Evolutionary conservation across 2,113 vertebrate genomes (phyloP).

Genomic region (Pelodiscus sinensis): DNA sequence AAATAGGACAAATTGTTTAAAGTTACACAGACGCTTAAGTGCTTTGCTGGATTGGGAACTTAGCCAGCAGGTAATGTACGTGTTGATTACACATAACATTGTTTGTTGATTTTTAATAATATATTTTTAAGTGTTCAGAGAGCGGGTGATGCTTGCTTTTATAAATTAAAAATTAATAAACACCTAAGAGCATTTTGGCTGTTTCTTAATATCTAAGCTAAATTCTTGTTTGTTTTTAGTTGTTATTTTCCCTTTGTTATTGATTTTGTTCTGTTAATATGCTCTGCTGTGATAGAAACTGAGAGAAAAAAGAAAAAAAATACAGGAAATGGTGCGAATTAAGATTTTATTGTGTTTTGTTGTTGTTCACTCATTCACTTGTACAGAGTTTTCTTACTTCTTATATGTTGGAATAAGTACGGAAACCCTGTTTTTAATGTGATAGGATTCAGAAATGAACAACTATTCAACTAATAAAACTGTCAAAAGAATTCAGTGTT

Average conservation of each 20-base stretch:
- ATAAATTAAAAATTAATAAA: background rate
- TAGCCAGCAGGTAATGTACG: background rate
- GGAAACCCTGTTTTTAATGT: constrained; percentile 12
- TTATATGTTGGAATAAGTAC: background rate
- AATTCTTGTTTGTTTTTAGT: background rate
- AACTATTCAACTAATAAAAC: background rate
- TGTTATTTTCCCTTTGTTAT: background rate
- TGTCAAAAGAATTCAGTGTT: background rate
- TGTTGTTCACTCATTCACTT: too few relatives aligned
- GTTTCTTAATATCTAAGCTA: background rate
- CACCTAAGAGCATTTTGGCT: constrained; percentile 3
- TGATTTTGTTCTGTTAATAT: constrained; percentile 21
- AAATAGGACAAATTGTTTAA: rapidly evolving
- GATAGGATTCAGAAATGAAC: constrained; percentile 33
- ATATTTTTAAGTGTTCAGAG: background rate
- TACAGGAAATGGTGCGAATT: background rate
- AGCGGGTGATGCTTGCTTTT: background rate
- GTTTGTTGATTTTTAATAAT: background rate
- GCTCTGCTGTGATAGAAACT: constrained; percentile 6
- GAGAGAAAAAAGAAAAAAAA: background rate
- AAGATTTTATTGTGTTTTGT: background rate
- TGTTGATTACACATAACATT: too few relatives aligned
- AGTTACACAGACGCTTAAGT: background rate
- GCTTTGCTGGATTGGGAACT: background rate
- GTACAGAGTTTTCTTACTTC: background rate